Conservation (phyloP, 2,888 invertebrate species). For the Heterodera filipjevi region DNA sequence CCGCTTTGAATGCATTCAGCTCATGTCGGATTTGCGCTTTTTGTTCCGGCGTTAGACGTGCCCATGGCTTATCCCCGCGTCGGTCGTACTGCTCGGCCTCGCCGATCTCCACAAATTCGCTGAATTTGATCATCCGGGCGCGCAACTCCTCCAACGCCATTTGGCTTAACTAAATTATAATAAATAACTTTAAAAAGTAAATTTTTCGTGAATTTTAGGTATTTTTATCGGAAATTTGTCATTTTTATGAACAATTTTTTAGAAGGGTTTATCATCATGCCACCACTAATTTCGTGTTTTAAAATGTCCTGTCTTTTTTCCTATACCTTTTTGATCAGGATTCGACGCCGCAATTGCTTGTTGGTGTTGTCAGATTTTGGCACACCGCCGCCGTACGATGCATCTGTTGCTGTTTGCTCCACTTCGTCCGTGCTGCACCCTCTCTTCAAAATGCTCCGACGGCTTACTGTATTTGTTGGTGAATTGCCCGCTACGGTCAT, state of each 20-base stretch:
- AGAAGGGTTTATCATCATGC: too few relatives aligned
- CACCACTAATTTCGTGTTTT: too few relatives aligned
- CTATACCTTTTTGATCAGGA: conserved; percentile 19
- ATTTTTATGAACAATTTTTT: too few relatives aligned
- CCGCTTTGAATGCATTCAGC: conserved; percentile 98
- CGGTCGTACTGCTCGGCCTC: conserved; percentile 96
- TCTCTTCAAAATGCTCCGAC: conserved; percentile 1
- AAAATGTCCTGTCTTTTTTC: too few relatives aligned
- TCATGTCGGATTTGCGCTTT: conserved; percentile 98
- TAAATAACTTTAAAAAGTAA: background rate
- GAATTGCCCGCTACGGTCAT: background rate
- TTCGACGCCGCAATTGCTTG: background rate
- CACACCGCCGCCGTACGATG: background rate
- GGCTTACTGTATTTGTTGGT: background rate
- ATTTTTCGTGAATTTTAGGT: too few relatives aligned
- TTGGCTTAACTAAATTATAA: conserved; percentile 78
- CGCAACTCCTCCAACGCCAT: conserved; percentile 97
- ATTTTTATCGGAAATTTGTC: too few relatives aligned
- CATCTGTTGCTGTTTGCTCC: background rate
- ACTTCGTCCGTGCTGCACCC: conserved; percentile 4
- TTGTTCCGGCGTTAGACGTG: conserved; percentile 94
- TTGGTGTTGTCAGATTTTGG: background rate
- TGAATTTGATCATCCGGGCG: conserved; percentile 98
- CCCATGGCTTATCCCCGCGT: conserved; percentile 99
- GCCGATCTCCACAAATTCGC: conserved; percentile 98